These are phyloP conservation scores for Cephus rjabovi DNA, from an alignment of 2,888 invertebrate genomes.

Conservation along the genomic window DNA sequence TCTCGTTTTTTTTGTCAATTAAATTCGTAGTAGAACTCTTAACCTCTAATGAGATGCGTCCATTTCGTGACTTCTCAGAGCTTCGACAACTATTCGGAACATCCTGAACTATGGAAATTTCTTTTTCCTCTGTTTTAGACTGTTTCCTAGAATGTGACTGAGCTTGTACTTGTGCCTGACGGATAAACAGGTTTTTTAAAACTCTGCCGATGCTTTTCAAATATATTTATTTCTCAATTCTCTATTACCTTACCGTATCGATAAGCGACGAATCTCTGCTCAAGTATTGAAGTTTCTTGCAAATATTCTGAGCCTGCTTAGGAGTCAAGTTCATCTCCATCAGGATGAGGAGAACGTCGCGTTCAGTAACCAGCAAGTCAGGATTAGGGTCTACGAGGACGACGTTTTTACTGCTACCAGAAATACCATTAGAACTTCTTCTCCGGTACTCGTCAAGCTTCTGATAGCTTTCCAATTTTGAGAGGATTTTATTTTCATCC, in stretches of 20 bases:
- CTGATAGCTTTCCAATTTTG: constrained; percentile 39
- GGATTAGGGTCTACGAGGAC: constrained; percentile 52
- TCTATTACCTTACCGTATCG: constrained; percentile 35
- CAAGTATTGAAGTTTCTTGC: constrained; percentile 43
- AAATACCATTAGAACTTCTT: constrained; percentile 6
- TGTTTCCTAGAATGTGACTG: not conserved
- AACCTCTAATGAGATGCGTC: not conserved
- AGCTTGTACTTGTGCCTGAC: not conserved
- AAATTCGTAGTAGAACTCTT: not conserved
- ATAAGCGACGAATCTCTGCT: constrained; percentile 39
- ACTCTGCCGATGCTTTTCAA: not conserved
- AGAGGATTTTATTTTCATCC: constrained; percentile 46
- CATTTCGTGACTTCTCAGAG: not conserved
- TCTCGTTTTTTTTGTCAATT: not conserved
- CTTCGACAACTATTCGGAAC: not conserved
- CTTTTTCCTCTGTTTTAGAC: not conserved
- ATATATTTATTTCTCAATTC: not conserved
- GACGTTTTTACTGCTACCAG: constrained; percentile 32
- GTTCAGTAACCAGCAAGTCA: constrained; percentile 49
- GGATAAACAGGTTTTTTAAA: not conserved
- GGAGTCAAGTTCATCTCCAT: constrained; percentile 53
- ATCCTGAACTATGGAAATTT: not conserved
- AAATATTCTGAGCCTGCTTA: constrained; percentile 49
- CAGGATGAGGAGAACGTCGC: constrained; percentile 53
- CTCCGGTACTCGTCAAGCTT: constrained; percentile 24